Conservation (phyloP, 2,888 invertebrate genomes). For the Ochropleura leucogaster region DNA sequence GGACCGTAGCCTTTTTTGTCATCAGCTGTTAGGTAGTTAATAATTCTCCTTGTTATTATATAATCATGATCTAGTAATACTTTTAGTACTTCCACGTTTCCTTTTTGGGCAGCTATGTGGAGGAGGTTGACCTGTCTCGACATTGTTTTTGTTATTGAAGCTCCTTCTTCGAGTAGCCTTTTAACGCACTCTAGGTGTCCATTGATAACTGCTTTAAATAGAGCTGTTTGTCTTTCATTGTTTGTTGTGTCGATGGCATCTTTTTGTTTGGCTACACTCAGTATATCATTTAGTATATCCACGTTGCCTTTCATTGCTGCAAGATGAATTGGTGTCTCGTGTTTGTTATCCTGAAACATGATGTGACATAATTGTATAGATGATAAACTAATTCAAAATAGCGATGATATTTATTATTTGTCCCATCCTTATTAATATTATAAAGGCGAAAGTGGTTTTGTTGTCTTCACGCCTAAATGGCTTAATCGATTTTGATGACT, state of each 20-base stretch:
- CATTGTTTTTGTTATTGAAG: constrained; percentile 72
- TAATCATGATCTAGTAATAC: constrained; percentile 82
- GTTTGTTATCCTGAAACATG: constrained; percentile 70
- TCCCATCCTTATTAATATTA: no score
- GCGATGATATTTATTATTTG: no score
- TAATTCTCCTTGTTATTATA: constrained; percentile 69
- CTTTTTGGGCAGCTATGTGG: constrained; percentile 78
- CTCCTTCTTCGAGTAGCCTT: constrained; percentile 80
- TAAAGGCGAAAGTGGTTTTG: no score
- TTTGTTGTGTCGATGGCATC: constrained; percentile 72
- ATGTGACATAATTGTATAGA: not conserved
- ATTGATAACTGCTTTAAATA: constrained; percentile 81
- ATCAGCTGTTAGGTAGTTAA: constrained; percentile 71
- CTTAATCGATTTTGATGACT: no score
- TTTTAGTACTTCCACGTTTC: constrained; percentile 86
- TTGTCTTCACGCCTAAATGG: no score
- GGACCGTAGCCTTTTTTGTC: constrained; percentile 63
- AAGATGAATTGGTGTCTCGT: constrained; percentile 79
- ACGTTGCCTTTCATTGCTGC: constrained; percentile 78
- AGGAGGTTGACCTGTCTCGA: constrained; percentile 83
- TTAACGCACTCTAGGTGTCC: constrained; percentile 80
- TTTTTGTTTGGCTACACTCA: constrained; percentile 67
- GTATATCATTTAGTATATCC: constrained; percentile 78
- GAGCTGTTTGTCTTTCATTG: constrained; percentile 78
- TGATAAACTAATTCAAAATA: not conserved